A percentile compares a stretch with the other conserved stretches of the same genome.
These are phyloP conservation scores for Dysdera silvatica DNA, from an alignment of 1,140 invertebrate genomes.

Conservation along the genomic window DNA sequence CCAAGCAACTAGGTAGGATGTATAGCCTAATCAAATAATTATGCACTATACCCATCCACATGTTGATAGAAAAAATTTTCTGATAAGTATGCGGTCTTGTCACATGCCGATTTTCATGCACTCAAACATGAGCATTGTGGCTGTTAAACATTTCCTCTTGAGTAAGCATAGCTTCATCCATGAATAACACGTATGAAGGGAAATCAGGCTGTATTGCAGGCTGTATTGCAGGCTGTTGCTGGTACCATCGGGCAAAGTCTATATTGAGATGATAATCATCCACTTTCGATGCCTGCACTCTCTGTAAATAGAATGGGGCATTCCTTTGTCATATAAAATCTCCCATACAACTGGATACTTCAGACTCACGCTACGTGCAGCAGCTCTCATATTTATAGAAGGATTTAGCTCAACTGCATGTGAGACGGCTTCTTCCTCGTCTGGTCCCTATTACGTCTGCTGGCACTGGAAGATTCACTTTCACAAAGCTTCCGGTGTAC, in stretches of 20 bases:
- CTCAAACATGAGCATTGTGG: too few species aligned
- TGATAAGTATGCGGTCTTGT: not conserved
- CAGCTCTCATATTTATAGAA: not conserved
- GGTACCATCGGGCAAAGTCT: not conserved
- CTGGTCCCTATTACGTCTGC: not conserved
- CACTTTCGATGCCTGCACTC: not conserved
- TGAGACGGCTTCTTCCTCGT: not conserved
- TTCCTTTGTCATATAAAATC: not conserved
- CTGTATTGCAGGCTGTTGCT: not conserved
- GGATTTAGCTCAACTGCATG: too few species aligned
- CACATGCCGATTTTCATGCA: not conserved
- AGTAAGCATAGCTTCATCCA: not conserved
- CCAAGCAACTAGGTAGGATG: not conserved
- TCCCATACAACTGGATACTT: not conserved
- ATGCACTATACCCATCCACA: not conserved
- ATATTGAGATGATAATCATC: not conserved
- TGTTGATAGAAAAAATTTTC: not conserved
- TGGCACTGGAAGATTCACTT: too few species aligned
- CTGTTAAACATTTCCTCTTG: not conserved
- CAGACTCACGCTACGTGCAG: not conserved
- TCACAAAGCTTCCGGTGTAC: not conserved
- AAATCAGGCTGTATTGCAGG: not conserved
- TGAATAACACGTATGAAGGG: too few species aligned
- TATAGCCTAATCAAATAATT: conserved; percentile 9
- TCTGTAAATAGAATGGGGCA: not conserved